Percentiles rank a stretch among this genome's conserved stretches.
phyloP scores from a whole-genome alignment of 2,888 invertebrate genomes.

The Mechanitis mazaeus region DNA sequence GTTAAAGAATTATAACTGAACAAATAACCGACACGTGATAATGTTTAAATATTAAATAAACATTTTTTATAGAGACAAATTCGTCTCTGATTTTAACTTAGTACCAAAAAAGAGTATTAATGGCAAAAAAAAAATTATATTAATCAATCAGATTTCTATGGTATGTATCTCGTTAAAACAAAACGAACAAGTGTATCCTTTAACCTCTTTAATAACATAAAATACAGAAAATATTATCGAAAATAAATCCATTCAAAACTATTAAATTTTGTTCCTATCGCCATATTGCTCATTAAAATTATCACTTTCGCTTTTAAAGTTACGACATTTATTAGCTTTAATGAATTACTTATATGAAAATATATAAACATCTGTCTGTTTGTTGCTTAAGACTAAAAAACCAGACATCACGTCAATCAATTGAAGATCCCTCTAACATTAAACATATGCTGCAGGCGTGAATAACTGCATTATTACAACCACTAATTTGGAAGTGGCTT shows the following conservation, averaged over 20 bases:
- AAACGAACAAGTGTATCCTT: no score
- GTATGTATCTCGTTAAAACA: no score
- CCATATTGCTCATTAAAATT: constrained; percentile 17
- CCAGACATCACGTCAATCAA: constrained; percentile 70
- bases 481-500: constrained; percentile 30
- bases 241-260: constrained; percentile 3
- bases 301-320: constrained; percentile 23
- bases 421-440: constrained; percentile 62
- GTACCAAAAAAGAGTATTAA: no score
- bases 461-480: constrained; percentile 54
- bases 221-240: no score
- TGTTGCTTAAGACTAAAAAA: constrained; percentile 40
- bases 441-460: constrained; percentile 65
- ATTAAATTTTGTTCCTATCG: constrained; percentile 20
- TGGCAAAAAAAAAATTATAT: no score
- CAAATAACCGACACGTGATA: neutral
- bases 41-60: neutral
- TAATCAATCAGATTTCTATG: no score
- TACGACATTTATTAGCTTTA: constrained; percentile 36
- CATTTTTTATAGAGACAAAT: no score
- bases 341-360: constrained; percentile 33
- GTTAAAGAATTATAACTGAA: constrained; percentile 2
- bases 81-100: neutral
- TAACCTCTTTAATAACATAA: no score
- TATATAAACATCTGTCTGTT: constrained; percentile 37